phyloP scores from a whole-genome alignment of 2,113 vertebrate genomes.

The Asarcornis scutulata region DNA sequence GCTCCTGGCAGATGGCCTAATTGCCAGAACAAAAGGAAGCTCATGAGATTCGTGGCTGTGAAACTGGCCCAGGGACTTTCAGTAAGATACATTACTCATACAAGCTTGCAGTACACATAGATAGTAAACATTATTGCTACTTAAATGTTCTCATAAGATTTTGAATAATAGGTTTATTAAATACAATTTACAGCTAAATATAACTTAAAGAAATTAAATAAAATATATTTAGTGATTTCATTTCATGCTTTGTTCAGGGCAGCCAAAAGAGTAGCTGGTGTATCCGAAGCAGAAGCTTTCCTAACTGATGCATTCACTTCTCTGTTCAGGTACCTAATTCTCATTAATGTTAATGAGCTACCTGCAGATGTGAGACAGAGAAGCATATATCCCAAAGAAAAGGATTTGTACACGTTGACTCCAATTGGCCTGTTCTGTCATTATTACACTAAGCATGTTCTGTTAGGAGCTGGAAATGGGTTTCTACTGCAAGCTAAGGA shows the following conservation, averaged over 20 bases:
- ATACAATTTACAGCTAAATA: constrained; percentile 60
- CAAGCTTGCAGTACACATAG: constrained; percentile 37
- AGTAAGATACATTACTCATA: constrained; percentile 55
- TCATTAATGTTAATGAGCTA: constrained; percentile 53
- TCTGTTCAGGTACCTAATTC: background rate
- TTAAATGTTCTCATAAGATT: constrained; percentile 40
- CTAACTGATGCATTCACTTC: constrained; percentile 25
- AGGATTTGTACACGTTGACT: background rate
- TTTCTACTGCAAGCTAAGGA: background rate
- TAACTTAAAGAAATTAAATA: constrained; percentile 65
- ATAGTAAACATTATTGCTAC: constrained; percentile 65
- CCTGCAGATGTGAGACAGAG: constrained; percentile 11
- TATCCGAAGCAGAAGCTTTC: background rate
- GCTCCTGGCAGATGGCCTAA: constrained; percentile 76
- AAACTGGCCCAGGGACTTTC: constrained; percentile 67
- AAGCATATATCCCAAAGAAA: background rate
- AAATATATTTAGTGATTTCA: constrained; percentile 45
- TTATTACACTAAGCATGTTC: background rate
- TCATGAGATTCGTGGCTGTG: constrained; percentile 59
- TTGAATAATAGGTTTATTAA: constrained; percentile 63
- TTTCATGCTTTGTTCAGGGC: background rate
- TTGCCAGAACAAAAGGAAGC: constrained; percentile 64
- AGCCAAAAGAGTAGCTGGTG: background rate
- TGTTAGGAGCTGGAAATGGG: background rate
- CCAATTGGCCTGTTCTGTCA: background rate